Evolutionary conservation across 2,797 vertebrate genomes (phyloP).

Genomic region (Salarias fasciatus): DNA sequence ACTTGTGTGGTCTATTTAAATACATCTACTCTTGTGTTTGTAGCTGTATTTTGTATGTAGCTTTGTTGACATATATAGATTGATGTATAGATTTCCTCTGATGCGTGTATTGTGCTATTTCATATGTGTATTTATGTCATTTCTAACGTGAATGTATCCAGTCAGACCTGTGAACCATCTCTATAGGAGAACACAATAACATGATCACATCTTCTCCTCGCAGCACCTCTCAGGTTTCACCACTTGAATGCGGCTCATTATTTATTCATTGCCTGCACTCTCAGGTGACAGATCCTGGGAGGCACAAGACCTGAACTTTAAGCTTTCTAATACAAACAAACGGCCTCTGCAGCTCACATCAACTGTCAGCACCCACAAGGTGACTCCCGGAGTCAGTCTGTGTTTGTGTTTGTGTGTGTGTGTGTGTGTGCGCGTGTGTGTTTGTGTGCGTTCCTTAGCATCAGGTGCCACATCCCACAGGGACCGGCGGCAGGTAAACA

Average conservation of each 20-base stretch:
- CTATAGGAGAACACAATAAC: too few relatives aligned
- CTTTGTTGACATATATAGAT: too few relatives aligned
- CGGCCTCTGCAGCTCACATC: background rate
- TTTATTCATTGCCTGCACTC: constrained; percentile 62
- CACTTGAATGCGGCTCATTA: constrained; percentile 40
- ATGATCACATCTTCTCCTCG: too few relatives aligned
- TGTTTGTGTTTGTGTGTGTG: background rate
- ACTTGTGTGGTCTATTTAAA: too few relatives aligned
- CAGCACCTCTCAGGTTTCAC: constrained; percentile 58
- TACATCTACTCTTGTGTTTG: too few relatives aligned
- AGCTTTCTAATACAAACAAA: background rate
- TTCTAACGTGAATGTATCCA: too few relatives aligned
- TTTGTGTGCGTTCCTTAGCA: constrained; percentile 1
- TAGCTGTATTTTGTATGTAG: too few relatives aligned
- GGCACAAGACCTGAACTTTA: constrained; percentile 15
- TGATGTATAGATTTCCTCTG: too few relatives aligned
- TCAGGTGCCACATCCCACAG: constrained; percentile 47
- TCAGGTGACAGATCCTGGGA: constrained; percentile 47
- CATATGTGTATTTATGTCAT: too few relatives aligned
- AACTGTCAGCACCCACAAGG: background rate
- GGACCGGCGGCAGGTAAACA: constrained; percentile 44
- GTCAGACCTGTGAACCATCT: too few relatives aligned
- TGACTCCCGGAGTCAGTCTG: constrained; percentile 3
- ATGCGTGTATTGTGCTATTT: too few relatives aligned
- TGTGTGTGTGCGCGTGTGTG: background rate